Base-by-base conservation (phyloP, 2,888 invertebrate genomes). In the Calliphora vomitoria region DNA sequence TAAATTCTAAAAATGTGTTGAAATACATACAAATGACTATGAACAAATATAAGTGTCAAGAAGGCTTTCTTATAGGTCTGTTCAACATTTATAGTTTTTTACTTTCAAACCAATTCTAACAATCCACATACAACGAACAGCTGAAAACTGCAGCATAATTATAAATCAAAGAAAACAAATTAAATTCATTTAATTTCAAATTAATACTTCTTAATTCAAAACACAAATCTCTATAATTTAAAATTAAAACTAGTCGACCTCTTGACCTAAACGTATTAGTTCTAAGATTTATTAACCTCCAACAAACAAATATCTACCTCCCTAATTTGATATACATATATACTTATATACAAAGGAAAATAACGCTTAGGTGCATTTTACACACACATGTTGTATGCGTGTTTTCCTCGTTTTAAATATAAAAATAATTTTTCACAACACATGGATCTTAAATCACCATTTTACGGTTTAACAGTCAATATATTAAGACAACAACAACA, bases 401-500 rank as follows among this genome's bases (percentile, higher is more conserved):
- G 58, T 58, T 20, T 44, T 20, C 31, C 25, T 15, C n/a, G 6
- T 18, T 72, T 58, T 15, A 8, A 44, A 44, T 44, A 13, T 44
- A 13, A 44, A 44, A 44, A 11, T 44, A 44, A 44, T 55, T 20
- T 8, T 18, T 15, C 20, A 58, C 35, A 66, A 35, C 35, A 38
- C 44, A 60, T 69, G 68, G 11, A 58, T 55, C 50, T 58, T 55
- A 78, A 55, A 78, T 55, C 44, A 44, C n/a, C 35, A 78, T 68
- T 78, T 78, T 68, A 78, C 44, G 68, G 13, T 41, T 55, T 41
- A 25, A 55, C 66, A 53, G 53, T n/a, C 31, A 47, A 13, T 58
- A 8, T 69, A 35, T 66, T 55, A 47, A 47, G 18, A 69, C 20
- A 60, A 11, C 47, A 50, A 18, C 11, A 58, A 55, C 6, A 58